Conservation (phyloP, 2,888 invertebrate species). For the Melipona bicolor region DNA sequence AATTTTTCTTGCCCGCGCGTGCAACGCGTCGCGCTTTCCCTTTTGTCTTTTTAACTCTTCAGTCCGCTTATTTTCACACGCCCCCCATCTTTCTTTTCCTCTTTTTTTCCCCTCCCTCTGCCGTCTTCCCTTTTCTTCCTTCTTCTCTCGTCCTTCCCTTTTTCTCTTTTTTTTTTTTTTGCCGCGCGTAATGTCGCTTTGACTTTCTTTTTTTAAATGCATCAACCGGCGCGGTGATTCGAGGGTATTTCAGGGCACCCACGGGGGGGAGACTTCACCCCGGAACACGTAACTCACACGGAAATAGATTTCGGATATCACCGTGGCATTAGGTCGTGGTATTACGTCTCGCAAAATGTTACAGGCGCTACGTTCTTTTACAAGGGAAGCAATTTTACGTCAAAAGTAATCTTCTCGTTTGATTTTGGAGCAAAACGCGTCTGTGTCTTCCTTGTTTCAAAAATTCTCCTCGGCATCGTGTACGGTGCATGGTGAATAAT, state of each 20-base stretch:
- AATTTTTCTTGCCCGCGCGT: slow-evolving; percentile 51
- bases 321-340: background rate
- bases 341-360: background rate
- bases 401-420: no score
- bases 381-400: background rate
- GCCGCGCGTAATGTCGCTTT: background rate
- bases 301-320: slow-evolving; percentile 1
- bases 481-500: no score
- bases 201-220: slow-evolving; percentile 4
- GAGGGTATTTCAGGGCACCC: slow-evolving; percentile 1
- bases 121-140: background rate
- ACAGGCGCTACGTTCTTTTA: background rate
- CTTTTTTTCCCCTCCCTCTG: background rate
- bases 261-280: background rate
- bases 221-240: background rate
- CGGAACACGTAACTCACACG: background rate
- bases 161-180: slow-evolving; percentile 18
- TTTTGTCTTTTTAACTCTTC: slow-evolving; percentile 60
- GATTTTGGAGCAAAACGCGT: no score
- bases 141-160: no score
- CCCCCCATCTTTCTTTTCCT: background rate
- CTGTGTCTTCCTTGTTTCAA: no score
- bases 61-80: slow-evolving; percentile 52
- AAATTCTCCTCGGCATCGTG: no score
- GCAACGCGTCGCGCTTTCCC: slow-evolving; percentile 52